phyloP scores from a whole-genome alignment of 2,797 vertebrate species.

The Okamejei kenojei region DNA sequence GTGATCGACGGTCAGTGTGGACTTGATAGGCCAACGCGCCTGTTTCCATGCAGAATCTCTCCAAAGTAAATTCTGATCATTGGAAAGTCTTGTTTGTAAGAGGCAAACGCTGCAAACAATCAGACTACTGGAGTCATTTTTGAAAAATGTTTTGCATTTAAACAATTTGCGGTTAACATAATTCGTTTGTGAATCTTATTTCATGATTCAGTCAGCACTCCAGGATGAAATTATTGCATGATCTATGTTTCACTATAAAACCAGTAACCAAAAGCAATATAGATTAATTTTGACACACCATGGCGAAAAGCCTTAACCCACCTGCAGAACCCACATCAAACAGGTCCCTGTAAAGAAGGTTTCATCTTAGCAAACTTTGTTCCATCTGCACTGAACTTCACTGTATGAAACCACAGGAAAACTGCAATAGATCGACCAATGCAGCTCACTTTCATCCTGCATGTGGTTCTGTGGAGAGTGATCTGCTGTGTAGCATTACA shows the following conservation, averaged over 20 bases:
- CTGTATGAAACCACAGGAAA: slow-evolving; percentile 19
- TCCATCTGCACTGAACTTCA: background rate
- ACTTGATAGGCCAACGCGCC: too few relatives aligned
- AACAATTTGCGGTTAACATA: too few relatives aligned
- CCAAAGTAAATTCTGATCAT: background rate
- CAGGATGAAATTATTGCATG: background rate
- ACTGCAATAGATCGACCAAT: background rate
- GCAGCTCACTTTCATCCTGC: background rate
- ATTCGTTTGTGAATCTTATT: background rate
- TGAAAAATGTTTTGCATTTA: background rate
- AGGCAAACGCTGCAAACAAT: background rate
- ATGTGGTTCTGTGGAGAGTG: slow-evolving; percentile 19
- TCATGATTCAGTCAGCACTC: background rate
- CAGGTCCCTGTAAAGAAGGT: slow-evolving; percentile 16
- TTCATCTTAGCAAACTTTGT: background rate
- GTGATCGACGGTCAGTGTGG: too few relatives aligned
- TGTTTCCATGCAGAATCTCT: too few relatives aligned
- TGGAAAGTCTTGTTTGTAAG: background rate
- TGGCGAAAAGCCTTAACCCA: slow-evolving; percentile 26
- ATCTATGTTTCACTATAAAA: background rate
- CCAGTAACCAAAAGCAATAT: background rate
- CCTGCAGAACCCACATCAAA: background rate
- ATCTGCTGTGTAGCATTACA: background rate
- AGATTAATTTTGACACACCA: background rate
- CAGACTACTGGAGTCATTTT: too few relatives aligned